Evolutionary conservation across 2,888 invertebrate genomes (phyloP), one percentile per base, ranked within the genome.

Genomic region (Ellobium chinense): DNA sequence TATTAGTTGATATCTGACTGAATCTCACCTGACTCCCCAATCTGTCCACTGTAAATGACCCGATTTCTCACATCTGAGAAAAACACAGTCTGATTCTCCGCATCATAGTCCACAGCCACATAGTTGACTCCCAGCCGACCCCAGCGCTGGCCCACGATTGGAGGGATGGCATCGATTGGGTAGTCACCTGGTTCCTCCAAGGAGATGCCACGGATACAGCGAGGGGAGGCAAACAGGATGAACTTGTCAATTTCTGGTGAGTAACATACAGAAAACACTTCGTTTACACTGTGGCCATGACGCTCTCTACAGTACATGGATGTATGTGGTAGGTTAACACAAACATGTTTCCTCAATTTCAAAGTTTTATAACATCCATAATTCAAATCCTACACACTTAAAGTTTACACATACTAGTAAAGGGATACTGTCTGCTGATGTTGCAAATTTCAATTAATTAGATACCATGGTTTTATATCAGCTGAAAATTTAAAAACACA

Each of bases 31-130:
- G 0, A 98, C 96, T 87, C 98, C 92, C 98, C 97, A 93, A 98
- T 97, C 29, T 85, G 82, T 34, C 84, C 86, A 85, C 91, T 86
- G 81, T 90, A 92, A 37, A 94, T 92, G 39, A 92, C 91, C 83
- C 92, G 90, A 83, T 92, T 92, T 86, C 98, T 94, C 0, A 99
- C 98, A 92, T 99, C 99, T 0, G 99, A 99, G 93, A 98, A 99
- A 93, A 99, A 99, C 85, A 99, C 97, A 89, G 97, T 96, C 89
- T 97, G 95, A 87, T 97, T 96, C 73, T 90, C 90, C 0, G 97
- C 96, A 92, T 99, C 98, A 91, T 97, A 99, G 91, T 99, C 99
- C 56, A 99, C 93, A 0, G 98, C 99, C 0, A 99, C 98, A 91
- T 98, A 98, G 87, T 98, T 95, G 0, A 98, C 98, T 46, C 98